Evolutionary conservation across 1,140 invertebrate genomes (phyloP).

Genomic region (Brachystomella parvula): DNA sequence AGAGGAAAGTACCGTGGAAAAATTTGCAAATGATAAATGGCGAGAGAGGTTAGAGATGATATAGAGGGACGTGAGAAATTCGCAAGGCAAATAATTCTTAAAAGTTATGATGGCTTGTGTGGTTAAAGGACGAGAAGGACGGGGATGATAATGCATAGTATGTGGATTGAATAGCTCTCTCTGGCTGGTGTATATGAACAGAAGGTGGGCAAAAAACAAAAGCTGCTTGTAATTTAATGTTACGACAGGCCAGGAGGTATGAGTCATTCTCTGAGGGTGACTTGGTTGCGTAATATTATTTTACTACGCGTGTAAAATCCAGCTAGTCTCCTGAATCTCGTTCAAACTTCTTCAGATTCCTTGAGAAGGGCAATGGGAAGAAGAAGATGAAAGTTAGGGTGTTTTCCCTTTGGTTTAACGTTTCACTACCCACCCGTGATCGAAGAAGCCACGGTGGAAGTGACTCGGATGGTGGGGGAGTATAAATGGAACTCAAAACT

Average conservation of each 20-base stretch:
- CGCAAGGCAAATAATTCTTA: background rate
- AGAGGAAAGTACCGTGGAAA: background rate
- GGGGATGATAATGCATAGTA: background rate
- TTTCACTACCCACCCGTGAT: background rate
- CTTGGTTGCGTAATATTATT: slow-evolving; percentile 10
- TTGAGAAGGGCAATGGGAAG: background rate
- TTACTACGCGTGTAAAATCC: slow-evolving; percentile 7
- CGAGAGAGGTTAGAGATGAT: background rate
- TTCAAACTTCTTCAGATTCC: background rate
- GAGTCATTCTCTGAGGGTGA: slow-evolving; percentile 1
- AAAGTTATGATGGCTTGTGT: background rate
- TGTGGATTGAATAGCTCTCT: background rate
- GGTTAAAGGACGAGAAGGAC: background rate
- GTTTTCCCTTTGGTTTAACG: background rate
- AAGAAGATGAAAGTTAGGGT: slow-evolving; percentile 10
- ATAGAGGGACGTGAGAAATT: background rate
- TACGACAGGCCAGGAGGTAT: background rate
- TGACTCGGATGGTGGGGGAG: too few relatives aligned
- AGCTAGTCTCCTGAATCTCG: background rate
- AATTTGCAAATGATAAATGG: background rate
- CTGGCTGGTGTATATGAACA: too few relatives aligned
- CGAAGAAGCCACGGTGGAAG: too few relatives aligned
- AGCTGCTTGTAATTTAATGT: background rate
- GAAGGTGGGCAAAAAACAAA: background rate
- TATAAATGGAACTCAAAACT: background rate